Base-by-base conservation (phyloP, 2,888 invertebrate genomes). In the Caenorhabditis sp. region DNA sequence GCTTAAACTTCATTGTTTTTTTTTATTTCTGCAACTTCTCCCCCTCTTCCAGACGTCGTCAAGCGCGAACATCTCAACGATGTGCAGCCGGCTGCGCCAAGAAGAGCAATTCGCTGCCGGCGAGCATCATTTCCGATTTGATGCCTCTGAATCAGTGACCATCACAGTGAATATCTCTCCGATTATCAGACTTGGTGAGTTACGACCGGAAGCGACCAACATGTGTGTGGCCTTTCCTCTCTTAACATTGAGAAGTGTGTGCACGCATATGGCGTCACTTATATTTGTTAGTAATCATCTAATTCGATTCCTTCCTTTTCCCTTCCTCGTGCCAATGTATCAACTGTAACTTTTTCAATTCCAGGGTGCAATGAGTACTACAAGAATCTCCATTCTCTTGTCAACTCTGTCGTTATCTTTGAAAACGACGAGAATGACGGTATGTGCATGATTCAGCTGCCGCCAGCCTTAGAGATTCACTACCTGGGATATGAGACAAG, bases 101-200 rank as follows among this genome's bases (percentile, higher is more conserved):
- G 80, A 80, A 74, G 32, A 53, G 50, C 53, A 60, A 15, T 58
- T 80, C 13, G 6, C 8, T n/a, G 20, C 26, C 5, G 80, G 71
- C 11, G 18, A 15, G 4, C 71, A 80, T 68, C 47, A 72, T 61
- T 65, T 72, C 72, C 68, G 55, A 24, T 80, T 69, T 50, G 68
- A 68, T 35, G 40, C 61, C 2, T 11, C 67, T 32, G 76, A 76
- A 76, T 61, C 76, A 67, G 55, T 76, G 53, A 68, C 58, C 53
- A 61, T 76, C 53, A 28, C 28, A 32, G 44, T 76, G 35, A 26
- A 28, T 20, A 32, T 76, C 40, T 50, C 60, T 3, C 67, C 67
- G 44, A 53, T 76, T 55, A 37, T 76, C 20, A 67, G 50, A 61
- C 44, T 67, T 53, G 67, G 76, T 76, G 53, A 76, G 76, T 76